Evolutionary conservation across 2,888 invertebrate genomes (phyloP).

Genomic region (Orthosia gracilis): DNA sequence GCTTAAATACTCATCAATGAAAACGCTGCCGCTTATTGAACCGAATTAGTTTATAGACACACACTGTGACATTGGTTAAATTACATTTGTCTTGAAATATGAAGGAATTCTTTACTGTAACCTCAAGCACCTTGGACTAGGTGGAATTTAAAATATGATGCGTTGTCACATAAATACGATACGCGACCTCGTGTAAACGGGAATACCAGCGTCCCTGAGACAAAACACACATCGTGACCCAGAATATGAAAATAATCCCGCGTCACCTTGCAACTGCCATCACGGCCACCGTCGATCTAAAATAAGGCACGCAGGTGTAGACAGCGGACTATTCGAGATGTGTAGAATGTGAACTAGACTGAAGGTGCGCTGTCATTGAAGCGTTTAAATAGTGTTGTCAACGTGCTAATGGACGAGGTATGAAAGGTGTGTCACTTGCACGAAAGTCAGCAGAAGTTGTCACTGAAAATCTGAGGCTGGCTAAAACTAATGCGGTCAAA

Average conservation of each 20-base stretch:
- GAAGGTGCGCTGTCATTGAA: slow-evolving; percentile 61
- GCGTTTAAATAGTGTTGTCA: slow-evolving; percentile 72
- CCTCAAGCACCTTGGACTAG: slow-evolving; percentile 42
- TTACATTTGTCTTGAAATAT: slow-evolving; percentile 10
- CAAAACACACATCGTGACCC: slow-evolving; percentile 85
- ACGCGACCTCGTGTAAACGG: slow-evolving; percentile 73
- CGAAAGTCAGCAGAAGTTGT: slow-evolving; percentile 14
- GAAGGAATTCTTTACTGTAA: slow-evolving; percentile 25
- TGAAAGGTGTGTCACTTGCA: slow-evolving; percentile 66
- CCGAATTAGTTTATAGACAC: slow-evolving; percentile 5
- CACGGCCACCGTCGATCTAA: slow-evolving; percentile 85
- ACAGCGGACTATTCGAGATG: slow-evolving; percentile 76
- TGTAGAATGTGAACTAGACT: slow-evolving; percentile 74
- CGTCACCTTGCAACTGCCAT: slow-evolving; percentile 85
- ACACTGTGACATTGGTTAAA: slow-evolving; percentile 2
- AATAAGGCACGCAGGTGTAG: slow-evolving; percentile 88
- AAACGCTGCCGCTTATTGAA: slow-evolving; percentile 11
- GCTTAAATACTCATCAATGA: slow-evolving; percentile 23
- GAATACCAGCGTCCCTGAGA: slow-evolving; percentile 86
- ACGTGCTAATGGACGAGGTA: slow-evolving; percentile 70
- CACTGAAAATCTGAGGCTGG: slow-evolving; percentile 8
- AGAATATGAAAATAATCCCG: slow-evolving; percentile 89
- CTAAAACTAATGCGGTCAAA: slow-evolving; percentile 16
- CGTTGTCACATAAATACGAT: slow-evolving; percentile 72
- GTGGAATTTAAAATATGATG: slow-evolving; percentile 60